Evolutionary conservation across 2,797 vertebrate species (phyloP).

Genomic region (Syngnathus rostellatus): DNA sequence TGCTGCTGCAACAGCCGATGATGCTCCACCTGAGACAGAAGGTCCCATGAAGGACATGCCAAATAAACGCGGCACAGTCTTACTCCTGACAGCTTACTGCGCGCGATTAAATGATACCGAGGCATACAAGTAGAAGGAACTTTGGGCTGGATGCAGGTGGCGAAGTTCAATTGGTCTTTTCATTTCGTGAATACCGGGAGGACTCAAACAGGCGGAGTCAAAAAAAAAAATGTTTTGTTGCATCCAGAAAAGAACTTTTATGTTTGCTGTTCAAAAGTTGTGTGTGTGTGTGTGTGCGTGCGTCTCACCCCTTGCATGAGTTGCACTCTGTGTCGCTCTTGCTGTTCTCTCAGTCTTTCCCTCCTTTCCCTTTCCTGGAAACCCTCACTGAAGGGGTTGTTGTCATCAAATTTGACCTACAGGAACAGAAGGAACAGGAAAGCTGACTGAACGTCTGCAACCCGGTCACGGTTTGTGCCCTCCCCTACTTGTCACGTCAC

Average conservation of each 20-base stretch:
- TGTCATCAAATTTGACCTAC: slow-evolving; percentile 92
- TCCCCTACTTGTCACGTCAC: too few species aligned
- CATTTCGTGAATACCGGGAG: too few species aligned
- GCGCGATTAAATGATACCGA: too few species aligned
- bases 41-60: not conserved
- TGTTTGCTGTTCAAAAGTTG: not conserved
- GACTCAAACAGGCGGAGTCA: too few species aligned
- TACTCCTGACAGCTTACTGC: too few species aligned
- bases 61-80: not conserved
- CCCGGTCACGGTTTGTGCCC: too few species aligned
- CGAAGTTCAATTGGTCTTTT: too few species aligned
- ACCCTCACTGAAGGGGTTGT: slow-evolving; percentile 95
- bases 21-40: slow-evolving; percentile 65
- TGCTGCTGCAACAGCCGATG: slow-evolving; percentile 63
- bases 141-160: too few species aligned
- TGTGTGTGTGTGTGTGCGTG: not conserved
- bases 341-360: slow-evolving; percentile 87
- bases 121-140: too few species aligned
- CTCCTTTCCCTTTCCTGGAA: slow-evolving; percentile 91
- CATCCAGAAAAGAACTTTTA: too few species aligned
- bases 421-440: not conserved
- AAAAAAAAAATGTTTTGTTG: too few species aligned
- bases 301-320: slow-evolving; percentile 85
- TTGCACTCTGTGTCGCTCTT: slow-evolving; percentile 86
- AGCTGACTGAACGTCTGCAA: not conserved